phyloP scores from a whole-genome alignment of 2,888 invertebrate species.

The Automeris io region DNA sequence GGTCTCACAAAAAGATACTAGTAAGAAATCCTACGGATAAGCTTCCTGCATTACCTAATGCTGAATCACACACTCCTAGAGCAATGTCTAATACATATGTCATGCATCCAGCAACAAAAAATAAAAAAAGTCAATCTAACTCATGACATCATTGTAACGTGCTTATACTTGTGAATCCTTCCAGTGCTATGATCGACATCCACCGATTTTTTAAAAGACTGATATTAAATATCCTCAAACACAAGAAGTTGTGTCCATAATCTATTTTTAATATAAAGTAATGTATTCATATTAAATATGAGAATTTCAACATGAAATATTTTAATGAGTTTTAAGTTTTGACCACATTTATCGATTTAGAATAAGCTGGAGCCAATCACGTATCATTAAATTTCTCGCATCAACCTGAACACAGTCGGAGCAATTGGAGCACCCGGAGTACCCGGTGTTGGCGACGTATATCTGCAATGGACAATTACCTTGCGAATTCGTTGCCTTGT shows the following conservation, averaged over 20 bases:
- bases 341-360: no score
- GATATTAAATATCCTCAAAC: constrained; percentile 23
- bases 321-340: no score
- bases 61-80: constrained; percentile 72
- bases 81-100: constrained; percentile 85
- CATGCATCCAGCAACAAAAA: constrained; percentile 66
- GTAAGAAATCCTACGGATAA: constrained; percentile 86
- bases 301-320: not conserved
- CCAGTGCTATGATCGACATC: constrained; percentile 67
- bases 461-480: no score
- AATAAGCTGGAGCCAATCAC: no score
- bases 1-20: constrained; percentile 70
- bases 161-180: constrained; percentile 62
- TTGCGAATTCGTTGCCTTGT: no score
- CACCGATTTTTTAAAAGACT: constrained; percentile 62
- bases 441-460: no score
- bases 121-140: constrained; percentile 62
- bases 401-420: no score
- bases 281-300: not conserved
- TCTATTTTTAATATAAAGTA: constrained; percentile 1
- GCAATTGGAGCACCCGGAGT: no score
- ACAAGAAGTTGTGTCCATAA: constrained; percentile 4
- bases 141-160: constrained; percentile 48
- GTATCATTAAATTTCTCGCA: no score
- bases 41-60: constrained; percentile 81